Conservation (phyloP, 2,113 vertebrate genomes). For the Mastomys coucha region DNA sequence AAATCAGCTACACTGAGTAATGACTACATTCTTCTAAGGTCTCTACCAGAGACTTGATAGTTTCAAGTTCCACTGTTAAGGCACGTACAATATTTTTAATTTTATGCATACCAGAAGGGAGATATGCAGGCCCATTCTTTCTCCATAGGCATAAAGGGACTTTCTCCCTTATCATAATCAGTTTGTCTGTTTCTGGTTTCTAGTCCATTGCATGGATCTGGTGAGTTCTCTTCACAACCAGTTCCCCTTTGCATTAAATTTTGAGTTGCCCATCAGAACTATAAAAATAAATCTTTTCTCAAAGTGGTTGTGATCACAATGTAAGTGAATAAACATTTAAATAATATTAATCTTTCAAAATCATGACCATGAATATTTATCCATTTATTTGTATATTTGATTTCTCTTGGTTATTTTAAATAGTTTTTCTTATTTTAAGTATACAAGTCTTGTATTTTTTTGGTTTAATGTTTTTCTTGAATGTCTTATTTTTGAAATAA, state of each 20-base stretch:
- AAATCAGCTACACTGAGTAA: not conserved
- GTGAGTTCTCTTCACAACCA: not conserved
- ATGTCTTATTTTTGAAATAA: not conserved
- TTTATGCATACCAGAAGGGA: not conserved
- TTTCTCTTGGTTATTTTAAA: not conserved
- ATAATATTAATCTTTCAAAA: not conserved
- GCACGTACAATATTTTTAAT: not conserved
- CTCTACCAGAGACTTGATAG: not conserved
- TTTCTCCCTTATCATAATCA: not conserved
- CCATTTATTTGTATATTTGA: not conserved
- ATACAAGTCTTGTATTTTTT: not conserved
- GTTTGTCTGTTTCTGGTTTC: not conserved
- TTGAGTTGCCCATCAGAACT: not conserved
- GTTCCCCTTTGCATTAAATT: not conserved
- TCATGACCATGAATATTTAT: not conserved
- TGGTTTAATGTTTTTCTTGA: too few relatives aligned
- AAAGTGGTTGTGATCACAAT: not conserved
- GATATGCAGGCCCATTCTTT: not conserved
- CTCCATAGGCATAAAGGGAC: not conserved
- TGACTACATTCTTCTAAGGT: not conserved
- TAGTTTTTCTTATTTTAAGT: not conserved
- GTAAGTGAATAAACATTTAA: not conserved
- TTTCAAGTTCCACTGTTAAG: not conserved
- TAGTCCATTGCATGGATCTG: not conserved
- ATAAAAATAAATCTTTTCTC: not conserved